phyloP scores from a whole-genome alignment of 2,113 vertebrate genomes.

The Sander lucioperca region DNA sequence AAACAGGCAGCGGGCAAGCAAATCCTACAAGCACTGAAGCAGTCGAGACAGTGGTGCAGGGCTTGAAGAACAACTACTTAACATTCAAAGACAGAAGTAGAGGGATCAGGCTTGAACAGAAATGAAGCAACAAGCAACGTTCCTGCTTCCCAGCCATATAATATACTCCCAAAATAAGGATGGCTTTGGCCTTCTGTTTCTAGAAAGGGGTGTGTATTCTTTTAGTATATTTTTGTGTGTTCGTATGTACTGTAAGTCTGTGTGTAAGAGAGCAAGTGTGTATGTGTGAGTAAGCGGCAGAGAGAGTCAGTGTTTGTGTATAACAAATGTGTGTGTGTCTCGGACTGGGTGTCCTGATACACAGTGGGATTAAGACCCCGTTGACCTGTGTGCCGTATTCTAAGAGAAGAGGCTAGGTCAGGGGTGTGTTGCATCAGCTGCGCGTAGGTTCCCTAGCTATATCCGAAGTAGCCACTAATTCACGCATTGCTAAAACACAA shows the following conservation, averaged over 20 bases:
- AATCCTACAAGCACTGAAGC: conserved; percentile 79
- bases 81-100: conserved; percentile 83
- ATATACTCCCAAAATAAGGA: conserved; percentile 66
- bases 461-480: conserved; percentile 40
- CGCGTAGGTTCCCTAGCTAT: conserved; percentile 70
- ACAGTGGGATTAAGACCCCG: conserved; percentile 56
- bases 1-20: conserved; percentile 65
- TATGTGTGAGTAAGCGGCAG: conserved; percentile 13
- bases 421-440: conserved; percentile 70
- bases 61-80: conserved; percentile 78
- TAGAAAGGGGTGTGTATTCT: conserved; percentile 14
- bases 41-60: conserved; percentile 65
- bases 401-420: conserved; percentile 47
- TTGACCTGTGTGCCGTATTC: conserved; percentile 55
- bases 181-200: conserved; percentile 46
- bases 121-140: conserved; percentile 76
- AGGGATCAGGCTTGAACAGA: conserved; percentile 75
- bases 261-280: conserved; percentile 9
- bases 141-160: conserved; percentile 73
- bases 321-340: conserved; percentile 44
- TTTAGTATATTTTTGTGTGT: conserved; percentile 14
- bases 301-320: conserved; percentile 47
- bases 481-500: conserved; percentile 71
- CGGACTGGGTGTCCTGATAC: conserved; percentile 53
- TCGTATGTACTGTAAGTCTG: conserved; percentile 23